Percentiles rank a stretch among this genome's conserved stretches.
phyloP scores from a whole-genome alignment of 2,113 vertebrate species.

The Butorides virescens region DNA sequence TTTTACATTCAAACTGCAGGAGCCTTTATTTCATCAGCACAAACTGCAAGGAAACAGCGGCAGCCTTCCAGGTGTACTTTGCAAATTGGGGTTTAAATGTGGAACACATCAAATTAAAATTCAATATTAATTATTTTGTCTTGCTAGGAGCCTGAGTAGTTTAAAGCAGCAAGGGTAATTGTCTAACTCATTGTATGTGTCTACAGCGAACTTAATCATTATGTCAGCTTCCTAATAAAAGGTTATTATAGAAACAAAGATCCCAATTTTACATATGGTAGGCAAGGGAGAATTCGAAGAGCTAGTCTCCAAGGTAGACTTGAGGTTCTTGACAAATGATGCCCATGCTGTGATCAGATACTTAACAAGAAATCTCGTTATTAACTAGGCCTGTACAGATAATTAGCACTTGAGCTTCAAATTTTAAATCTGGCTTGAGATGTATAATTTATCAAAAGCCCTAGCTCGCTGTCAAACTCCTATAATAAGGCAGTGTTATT shows the following conservation, averaged over 20 bases:
- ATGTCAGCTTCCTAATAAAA: slow-evolving; percentile 99
- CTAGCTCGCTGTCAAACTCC: slow-evolving; percentile 91
- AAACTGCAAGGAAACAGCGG: slow-evolving; percentile 84
- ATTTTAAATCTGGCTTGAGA: slow-evolving; percentile 97
- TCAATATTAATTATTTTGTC: slow-evolving; percentile 98
- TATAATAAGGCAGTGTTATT: slow-evolving; percentile 94
- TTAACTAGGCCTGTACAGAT: slow-evolving; percentile 99
- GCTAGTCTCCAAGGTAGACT: slow-evolving; percentile 93
- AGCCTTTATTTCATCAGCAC: slow-evolving; percentile 91
- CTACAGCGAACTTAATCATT: slow-evolving; percentile 97
- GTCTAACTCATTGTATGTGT: slow-evolving; percentile 92
- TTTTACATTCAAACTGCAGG: slow-evolving; percentile 80
- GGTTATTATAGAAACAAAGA: slow-evolving; percentile 99
- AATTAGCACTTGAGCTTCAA: slow-evolving; percentile 99
- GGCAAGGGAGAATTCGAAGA: slow-evolving; percentile 90
- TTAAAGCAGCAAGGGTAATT: slow-evolving; percentile 92
- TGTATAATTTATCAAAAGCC: slow-evolving; percentile 98
- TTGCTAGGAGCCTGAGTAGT: slow-evolving; percentile 87
- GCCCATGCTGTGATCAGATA: slow-evolving; percentile 97
- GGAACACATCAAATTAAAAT: slow-evolving; percentile 95
- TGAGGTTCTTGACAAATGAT: slow-evolving; percentile 96
- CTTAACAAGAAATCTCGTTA: slow-evolving; percentile 99
- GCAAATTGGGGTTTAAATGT: slow-evolving; percentile 95
- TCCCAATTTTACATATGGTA: slow-evolving; percentile 99
- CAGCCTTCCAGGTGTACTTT: slow-evolving; percentile 91